phyloP scores from a whole-genome alignment of 1,140 invertebrate species.

The Lasaia peninsularis region DNA sequence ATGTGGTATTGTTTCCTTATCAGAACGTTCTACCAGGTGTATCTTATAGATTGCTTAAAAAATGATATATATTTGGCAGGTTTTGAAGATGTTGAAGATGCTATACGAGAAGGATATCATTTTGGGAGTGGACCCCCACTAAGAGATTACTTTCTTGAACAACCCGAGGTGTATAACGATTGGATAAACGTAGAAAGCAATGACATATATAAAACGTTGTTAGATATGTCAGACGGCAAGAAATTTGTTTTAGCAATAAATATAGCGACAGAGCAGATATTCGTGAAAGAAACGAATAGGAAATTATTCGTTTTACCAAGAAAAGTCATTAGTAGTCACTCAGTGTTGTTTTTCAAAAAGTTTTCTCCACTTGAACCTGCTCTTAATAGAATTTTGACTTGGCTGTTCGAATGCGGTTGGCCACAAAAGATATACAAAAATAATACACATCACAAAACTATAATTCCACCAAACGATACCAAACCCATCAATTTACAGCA shows the following conservation, averaged over 20 bases:
- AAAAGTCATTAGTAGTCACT: slow-evolving; percentile 38
- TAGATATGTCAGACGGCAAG: slow-evolving; percentile 41
- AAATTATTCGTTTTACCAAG: slow-evolving; percentile 40
- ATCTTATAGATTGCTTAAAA: slow-evolving; percentile 49
- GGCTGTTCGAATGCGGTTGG: slow-evolving; percentile 45
- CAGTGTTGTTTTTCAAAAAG: slow-evolving; percentile 58
- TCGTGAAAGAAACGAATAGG: slow-evolving; percentile 32
- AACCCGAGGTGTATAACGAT: slow-evolving; percentile 40
- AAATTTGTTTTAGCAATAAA: slow-evolving; percentile 55
- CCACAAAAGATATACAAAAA: slow-evolving; percentile 44
- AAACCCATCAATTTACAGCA: slow-evolving; percentile 43
- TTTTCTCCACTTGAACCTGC: slow-evolving; percentile 43
- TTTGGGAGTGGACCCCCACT: slow-evolving; percentile 51
- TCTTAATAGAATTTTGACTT: slow-evolving; percentile 38
- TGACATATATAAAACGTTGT: slow-evolving; percentile 32
- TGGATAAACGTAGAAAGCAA: slow-evolving; percentile 41
- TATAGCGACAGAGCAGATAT: slow-evolving; percentile 32
- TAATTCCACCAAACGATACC: slow-evolving; percentile 9
- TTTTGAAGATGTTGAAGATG: slow-evolving; percentile 45
- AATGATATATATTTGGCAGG: slow-evolving; percentile 40
- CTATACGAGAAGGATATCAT: slow-evolving; percentile 38
- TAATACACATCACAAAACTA: slow-evolving; percentile 24
- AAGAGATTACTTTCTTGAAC: slow-evolving; percentile 49
- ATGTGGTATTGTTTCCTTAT: slow-evolving; percentile 58
- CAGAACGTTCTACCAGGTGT: slow-evolving; percentile 58